These are phyloP conservation scores for Trididemnum miniatum DNA, from an alignment of 23 tunicate species.

Conservation along the genomic window DNA sequence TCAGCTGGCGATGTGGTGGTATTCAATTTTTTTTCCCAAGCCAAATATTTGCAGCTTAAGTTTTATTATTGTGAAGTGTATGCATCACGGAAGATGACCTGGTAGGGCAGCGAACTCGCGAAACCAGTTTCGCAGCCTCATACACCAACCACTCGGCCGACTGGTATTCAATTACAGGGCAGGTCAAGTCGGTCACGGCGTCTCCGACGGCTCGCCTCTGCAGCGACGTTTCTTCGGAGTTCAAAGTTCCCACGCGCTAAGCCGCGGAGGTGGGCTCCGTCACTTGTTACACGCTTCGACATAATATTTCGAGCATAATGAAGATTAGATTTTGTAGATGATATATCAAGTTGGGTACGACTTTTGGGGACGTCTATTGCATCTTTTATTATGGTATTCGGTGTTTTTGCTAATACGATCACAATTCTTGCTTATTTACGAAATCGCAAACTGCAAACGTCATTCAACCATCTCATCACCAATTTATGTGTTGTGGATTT, in stretches of 20 bases:
- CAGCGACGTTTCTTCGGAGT: neutral
- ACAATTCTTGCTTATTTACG: constrained; percentile 60
- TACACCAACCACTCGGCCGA: no score
- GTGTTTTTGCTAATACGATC: constrained; percentile 45
- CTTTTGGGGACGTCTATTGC: neutral
- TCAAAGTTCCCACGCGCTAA: neutral
- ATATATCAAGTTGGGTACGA: neutral
- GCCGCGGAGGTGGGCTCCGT: neutral
- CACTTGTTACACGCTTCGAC: neutral
- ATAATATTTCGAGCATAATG: neutral
- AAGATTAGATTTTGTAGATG: neutral
- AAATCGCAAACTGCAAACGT: constrained; percentile 64
- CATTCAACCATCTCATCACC: constrained; percentile 62
- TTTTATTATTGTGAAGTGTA: no score
- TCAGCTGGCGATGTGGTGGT: no score
- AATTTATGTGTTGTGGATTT: constrained; percentile 67
- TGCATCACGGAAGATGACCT: no score
- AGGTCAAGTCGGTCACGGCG: neutral
- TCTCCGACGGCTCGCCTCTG: neutral
- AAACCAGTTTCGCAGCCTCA: no score
- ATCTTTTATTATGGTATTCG: neutral
- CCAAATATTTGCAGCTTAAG: no score
- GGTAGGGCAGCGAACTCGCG: no score
- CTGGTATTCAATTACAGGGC: neutral
- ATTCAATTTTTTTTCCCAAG: no score